A percentile compares a stretch with the other conserved stretches of the same genome.
Conservation (phyloP, 1,140 invertebrate species). For the Druon quercuslanigerum region DNA sequence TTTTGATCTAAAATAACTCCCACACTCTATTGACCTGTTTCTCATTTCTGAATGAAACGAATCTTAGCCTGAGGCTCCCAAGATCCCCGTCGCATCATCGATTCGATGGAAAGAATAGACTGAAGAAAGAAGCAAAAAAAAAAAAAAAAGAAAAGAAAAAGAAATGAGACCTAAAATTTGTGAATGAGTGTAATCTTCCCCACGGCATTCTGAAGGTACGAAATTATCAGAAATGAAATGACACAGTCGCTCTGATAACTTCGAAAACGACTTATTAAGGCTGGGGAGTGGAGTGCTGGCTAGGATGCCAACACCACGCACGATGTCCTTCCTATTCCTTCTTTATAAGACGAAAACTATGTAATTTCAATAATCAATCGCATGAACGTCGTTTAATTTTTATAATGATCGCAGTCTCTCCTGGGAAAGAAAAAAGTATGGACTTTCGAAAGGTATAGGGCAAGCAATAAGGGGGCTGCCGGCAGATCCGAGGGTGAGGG, state of each 20-base stretch:
- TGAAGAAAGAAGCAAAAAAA: too few relatives aligned
- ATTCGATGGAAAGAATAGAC: conserved; percentile 28
- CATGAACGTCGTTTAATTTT: conserved; percentile 76
- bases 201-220: conserved; percentile 54
- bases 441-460: conserved; percentile 36
- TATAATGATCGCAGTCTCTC: conserved; percentile 70
- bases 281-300: conserved; percentile 49
- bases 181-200: conserved; percentile 59
- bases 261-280: conserved; percentile 74
- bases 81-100: conserved; percentile 17
- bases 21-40: background rate
- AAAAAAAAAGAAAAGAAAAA: conserved; percentile 33
- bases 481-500: conserved; percentile 7
- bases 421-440: conserved; percentile 56
- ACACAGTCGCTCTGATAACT: conserved; percentile 72
- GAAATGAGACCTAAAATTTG: conserved; percentile 46
- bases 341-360: conserved; percentile 53
- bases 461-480: conserved; percentile 49
- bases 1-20: background rate
- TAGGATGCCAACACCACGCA: conserved; percentile 28
- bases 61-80: background rate
- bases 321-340: conserved; percentile 35
- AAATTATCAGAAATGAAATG: conserved; percentile 75
- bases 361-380: conserved; percentile 77
- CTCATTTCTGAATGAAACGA: conserved; percentile 2